phyloP scores from a whole-genome alignment of 2,797 vertebrate genomes.

The Nannoperca obscura region DNA sequence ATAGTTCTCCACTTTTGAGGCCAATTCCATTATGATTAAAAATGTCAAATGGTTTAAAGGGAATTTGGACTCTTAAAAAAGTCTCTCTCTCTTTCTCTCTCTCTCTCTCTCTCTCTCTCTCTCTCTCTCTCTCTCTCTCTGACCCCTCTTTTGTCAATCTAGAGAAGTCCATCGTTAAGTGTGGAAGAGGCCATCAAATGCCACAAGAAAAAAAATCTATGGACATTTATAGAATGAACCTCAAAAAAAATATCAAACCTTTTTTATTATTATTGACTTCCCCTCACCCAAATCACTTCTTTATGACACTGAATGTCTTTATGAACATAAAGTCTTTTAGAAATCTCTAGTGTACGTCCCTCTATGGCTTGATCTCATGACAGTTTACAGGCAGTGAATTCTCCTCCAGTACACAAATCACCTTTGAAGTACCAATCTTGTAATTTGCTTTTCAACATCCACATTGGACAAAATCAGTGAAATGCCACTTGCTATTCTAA shows the following conservation, averaged over 20 bases:
- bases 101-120: no score
- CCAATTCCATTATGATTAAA: constrained; percentile 48
- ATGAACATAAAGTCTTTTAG: neutral
- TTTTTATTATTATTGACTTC: constrained; percentile 1
- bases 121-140: constrained; percentile 2
- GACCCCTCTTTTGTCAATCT: neutral
- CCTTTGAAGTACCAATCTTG: neutral
- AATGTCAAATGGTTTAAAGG: constrained; percentile 37
- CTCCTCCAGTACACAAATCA: neutral
- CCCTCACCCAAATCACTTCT: constrained; percentile 1
- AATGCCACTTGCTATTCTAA: neutral
- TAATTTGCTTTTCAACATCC: neutral
- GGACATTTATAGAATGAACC: neutral
- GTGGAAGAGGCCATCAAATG: constrained; percentile 34
- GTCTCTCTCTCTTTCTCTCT: no score
- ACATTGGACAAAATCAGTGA: neutral
- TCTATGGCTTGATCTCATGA: neutral
- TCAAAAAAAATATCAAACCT: neutral
- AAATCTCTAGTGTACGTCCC: neutral
- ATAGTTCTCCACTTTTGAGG: constrained; percentile 2
- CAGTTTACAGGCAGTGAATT: neutral
- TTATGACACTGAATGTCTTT: neutral
- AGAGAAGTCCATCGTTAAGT: neutral
- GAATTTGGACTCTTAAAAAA: neutral
- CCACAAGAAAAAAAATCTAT: neutral